Conservation (phyloP, 2,113 vertebrate species). For the Lepus timidus region DNA sequence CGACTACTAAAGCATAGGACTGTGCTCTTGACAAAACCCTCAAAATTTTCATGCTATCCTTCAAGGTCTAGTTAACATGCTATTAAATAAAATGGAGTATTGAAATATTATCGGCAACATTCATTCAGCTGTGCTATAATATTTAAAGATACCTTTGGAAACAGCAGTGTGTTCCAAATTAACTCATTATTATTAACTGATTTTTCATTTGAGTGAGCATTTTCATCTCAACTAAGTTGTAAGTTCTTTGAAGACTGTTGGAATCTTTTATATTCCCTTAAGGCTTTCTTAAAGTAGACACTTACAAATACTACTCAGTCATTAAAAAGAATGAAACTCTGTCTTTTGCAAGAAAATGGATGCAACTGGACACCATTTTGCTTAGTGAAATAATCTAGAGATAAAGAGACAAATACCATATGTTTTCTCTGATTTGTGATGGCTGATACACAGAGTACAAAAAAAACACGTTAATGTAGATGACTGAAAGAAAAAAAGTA, state of each 20-base stretch:
- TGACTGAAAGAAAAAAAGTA: background rate
- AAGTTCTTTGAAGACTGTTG: background rate
- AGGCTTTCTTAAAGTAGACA: background rate
- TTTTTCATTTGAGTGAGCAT: slow-evolving; percentile 18
- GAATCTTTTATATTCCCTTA: background rate
- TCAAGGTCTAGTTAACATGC: background rate
- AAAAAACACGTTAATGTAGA: no score
- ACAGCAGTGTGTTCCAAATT: background rate
- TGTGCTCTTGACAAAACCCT: slow-evolving; percentile 2
- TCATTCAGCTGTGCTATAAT: background rate
- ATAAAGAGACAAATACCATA: no score
- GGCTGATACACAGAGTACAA: no score
- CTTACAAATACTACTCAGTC: background rate
- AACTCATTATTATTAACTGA: slow-evolving; percentile 36
- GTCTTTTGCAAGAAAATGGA: no score
- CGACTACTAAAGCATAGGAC: background rate
- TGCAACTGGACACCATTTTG: no score
- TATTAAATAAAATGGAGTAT: background rate
- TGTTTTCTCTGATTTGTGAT: no score
- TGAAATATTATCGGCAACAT: background rate
- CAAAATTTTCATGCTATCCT: background rate
- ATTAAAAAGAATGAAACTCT: no score
- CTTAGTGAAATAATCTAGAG: no score
- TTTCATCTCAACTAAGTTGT: background rate
- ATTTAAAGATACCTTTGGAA: background rate